Conservation (phyloP, 2,888 invertebrate genomes). For the Chromoteleia sp. region DNA sequence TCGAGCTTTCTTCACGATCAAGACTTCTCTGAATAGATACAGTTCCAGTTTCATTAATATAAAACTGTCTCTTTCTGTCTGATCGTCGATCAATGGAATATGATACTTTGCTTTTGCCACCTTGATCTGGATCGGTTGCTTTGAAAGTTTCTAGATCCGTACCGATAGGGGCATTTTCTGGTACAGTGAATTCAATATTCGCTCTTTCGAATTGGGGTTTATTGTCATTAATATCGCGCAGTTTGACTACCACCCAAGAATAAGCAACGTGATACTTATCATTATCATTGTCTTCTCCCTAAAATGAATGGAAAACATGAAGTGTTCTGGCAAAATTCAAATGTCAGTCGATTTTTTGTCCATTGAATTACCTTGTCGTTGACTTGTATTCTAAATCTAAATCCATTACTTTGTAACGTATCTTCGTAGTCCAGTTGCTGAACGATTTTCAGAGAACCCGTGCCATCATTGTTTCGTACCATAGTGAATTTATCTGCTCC, state of each 20-base stretch:
- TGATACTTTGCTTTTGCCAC: constrained; percentile 95
- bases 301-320: constrained; percentile 5
- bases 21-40: constrained; percentile 96
- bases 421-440: constrained; percentile 98
- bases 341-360: background rate
- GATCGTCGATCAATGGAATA: constrained; percentile 96
- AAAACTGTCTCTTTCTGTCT: constrained; percentile 96
- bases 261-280: constrained; percentile 99
- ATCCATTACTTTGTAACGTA: constrained; percentile 96
- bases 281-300: constrained; percentile 96
- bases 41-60: constrained; percentile 97
- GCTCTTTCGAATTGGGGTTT: constrained; percentile 97
- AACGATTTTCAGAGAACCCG: constrained; percentile 97
- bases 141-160: constrained; percentile 96
- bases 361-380: constrained; percentile 89
- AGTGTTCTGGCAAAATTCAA: background rate
- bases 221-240: constrained; percentile 98
- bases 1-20: constrained; percentile 97
- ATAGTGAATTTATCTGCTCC: constrained; percentile 98
- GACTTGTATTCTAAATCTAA: constrained; percentile 97
- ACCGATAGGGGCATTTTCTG: constrained; percentile 96
- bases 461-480: constrained; percentile 98
- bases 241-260: constrained; percentile 96
- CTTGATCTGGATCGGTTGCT: constrained; percentile 98
- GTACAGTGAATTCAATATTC: constrained; percentile 95